phyloP scores from a whole-genome alignment of 2,113 vertebrate species.

The Trematocara marginatum region DNA sequence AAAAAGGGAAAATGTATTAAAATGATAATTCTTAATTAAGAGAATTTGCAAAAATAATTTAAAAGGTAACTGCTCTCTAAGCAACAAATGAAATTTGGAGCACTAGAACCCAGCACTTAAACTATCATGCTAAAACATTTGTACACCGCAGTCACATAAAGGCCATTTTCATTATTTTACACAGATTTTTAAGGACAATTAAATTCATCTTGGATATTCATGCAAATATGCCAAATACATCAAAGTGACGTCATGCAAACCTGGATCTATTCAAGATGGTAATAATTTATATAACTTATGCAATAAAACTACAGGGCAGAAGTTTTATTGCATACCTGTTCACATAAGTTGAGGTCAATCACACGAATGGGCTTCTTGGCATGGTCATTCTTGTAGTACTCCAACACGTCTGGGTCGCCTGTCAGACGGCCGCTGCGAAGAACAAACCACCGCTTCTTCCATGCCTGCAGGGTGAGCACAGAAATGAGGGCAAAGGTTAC shows the following conservation, averaged over 20 bases:
- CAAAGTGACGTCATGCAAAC: not conserved
- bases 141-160: not conserved
- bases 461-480: conserved; percentile 79
- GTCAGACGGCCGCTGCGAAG: conserved; percentile 95
- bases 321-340: conserved; percentile 70
- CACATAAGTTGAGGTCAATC: conserved; percentile 98
- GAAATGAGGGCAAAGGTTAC: conserved; percentile 42
- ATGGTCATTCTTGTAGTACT: conserved; percentile 99
- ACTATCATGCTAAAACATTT: not conserved
- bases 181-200: not conserved
- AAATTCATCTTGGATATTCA: not conserved
- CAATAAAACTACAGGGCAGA: not conserved
- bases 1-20: not conserved
- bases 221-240: not conserved
- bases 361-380: conserved; percentile 98
- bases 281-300: not conserved
- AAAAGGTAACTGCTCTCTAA: not conserved
- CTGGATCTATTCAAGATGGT: not conserved
- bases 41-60: not conserved
- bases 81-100: not conserved
- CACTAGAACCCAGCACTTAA: not conserved
- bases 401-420: conserved; percentile 94
- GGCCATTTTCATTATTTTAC: not conserved
- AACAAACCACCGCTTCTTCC: conserved; percentile 99
- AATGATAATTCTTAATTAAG: not conserved